Evolutionary conservation across 2,797 vertebrate genomes (phyloP).

Genomic region (Lophotriccus pileatus): DNA sequence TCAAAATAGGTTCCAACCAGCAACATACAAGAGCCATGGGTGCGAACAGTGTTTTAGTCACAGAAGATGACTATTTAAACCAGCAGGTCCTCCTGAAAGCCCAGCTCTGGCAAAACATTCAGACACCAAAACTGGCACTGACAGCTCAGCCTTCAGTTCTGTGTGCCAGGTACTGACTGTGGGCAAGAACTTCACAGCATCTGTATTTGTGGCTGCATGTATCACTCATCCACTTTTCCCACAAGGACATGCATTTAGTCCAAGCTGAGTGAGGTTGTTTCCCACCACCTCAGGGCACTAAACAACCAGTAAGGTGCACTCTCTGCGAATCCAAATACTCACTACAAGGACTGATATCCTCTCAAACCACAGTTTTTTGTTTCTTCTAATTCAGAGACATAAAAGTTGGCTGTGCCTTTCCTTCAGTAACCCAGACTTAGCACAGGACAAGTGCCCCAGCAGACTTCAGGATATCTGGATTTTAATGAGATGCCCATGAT

Average conservation of each 20-base stretch:
- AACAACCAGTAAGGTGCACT: background rate
- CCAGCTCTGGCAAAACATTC: background rate
- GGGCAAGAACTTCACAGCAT: background rate
- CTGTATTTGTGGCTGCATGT: background rate
- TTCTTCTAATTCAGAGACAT: background rate
- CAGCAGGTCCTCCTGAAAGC: background rate
- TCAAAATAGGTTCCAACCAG: background rate
- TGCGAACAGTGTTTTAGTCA: background rate
- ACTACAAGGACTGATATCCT: background rate
- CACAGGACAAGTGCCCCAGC: background rate
- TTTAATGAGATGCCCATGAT: accelerated
- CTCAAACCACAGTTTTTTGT: background rate
- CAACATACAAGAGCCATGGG: background rate
- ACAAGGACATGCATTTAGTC: background rate
- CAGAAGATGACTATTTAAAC: background rate
- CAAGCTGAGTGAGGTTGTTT: background rate
- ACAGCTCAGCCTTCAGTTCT: background rate
- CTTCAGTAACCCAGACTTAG: background rate
- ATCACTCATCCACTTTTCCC: background rate
- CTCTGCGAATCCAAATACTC: accelerated
- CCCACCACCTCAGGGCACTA: background rate
- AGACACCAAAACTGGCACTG: background rate
- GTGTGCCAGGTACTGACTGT: too few species aligned
- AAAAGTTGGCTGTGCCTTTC: background rate
- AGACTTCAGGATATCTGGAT: background rate